These are phyloP conservation scores for Halichondria panicea DNA, from an alignment of 37 sponge, comb jelly and placozoan species.

Conservation along the genomic window DNA sequence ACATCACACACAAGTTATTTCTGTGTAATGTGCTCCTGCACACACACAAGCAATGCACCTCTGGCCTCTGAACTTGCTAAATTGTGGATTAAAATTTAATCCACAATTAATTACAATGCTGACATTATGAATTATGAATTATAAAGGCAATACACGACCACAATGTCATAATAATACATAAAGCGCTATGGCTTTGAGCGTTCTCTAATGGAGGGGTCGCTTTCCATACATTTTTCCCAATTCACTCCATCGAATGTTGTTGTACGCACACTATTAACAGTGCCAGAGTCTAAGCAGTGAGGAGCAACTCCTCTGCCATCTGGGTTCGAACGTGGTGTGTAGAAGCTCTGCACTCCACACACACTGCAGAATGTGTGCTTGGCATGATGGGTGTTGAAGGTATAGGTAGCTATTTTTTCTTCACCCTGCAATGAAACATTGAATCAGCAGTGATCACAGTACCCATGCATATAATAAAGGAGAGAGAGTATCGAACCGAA, in stretches of 20 bases:
- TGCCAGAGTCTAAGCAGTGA: conserved; percentile 79
- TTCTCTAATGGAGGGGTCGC: conserved; percentile 33
- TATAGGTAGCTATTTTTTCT: conserved; percentile 75
- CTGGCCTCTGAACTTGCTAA: too few species aligned
- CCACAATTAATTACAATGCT: too few species aligned
- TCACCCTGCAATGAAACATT: conserved; percentile 44
- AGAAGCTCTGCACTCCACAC: conserved; percentile 97
- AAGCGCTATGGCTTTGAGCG: conserved; percentile 52
- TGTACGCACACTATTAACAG: conserved; percentile 37
- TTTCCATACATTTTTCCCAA: conserved; percentile 75
- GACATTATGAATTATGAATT: too few species aligned
- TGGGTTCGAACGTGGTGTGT: conserved; percentile 93
- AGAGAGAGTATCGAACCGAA: too few species aligned
- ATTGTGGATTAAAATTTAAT: too few species aligned
- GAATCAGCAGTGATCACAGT: not conserved
- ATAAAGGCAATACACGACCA: too few species aligned
- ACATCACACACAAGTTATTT: too few species aligned
- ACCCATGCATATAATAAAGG: not conserved
- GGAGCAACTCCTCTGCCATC: conserved; percentile 81
- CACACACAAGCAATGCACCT: too few species aligned
- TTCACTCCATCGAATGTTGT: conserved; percentile 79
- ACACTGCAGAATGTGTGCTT: conserved; percentile 91
- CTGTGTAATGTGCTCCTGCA: too few species aligned
- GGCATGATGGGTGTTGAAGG: conserved; percentile 89
- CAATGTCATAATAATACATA: too few species aligned